phyloP scores from a whole-genome alignment of 2,888 invertebrate species.

The Halictus quadricinctus region DNA sequence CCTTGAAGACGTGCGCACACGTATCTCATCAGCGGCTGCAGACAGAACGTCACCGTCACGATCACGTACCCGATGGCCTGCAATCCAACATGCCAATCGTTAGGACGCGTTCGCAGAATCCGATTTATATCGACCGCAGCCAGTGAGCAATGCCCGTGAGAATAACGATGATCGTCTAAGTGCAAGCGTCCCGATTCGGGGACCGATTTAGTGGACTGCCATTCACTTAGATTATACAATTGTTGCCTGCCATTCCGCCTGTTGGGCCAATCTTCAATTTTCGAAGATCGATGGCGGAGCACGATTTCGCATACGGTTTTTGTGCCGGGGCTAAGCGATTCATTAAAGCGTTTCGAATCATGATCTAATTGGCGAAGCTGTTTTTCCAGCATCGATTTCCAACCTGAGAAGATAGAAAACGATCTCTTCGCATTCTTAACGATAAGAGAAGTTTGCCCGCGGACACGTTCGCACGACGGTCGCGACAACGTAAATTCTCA shows the following conservation, averaged over 20 bases:
- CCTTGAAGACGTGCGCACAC: constrained; percentile 88
- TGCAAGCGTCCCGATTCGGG: not conserved
- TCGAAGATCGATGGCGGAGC: not conserved
- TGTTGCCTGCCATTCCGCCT: not conserved
- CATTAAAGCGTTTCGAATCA: not conserved
- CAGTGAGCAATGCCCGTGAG: not conserved
- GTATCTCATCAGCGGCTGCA: constrained; percentile 90
- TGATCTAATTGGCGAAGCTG: not conserved
- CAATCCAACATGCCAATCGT: constrained; percentile 41
- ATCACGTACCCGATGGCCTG: constrained; percentile 90
- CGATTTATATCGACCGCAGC: constrained; percentile 8
- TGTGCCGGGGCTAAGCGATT: not conserved
- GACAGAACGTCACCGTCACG: constrained; percentile 88
- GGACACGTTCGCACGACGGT: not conserved
- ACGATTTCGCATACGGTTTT: not conserved
- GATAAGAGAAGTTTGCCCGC: not conserved
- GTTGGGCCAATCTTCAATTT: not conserved
- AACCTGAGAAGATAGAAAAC: not conserved
- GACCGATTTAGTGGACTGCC: constrained; percentile 7
- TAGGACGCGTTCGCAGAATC: constrained; percentile 24
- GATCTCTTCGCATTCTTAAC: not conserved
- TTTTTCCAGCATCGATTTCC: not conserved
- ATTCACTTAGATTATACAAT: constrained; percentile 6
- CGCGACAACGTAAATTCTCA: constrained; percentile 42
- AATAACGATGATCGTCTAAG: not conserved